Evolutionary conservation across 2,888 invertebrate genomes (phyloP), one percentile per base, ranked within the genome.

Genomic region (Xanthorhoe designata): DNA sequence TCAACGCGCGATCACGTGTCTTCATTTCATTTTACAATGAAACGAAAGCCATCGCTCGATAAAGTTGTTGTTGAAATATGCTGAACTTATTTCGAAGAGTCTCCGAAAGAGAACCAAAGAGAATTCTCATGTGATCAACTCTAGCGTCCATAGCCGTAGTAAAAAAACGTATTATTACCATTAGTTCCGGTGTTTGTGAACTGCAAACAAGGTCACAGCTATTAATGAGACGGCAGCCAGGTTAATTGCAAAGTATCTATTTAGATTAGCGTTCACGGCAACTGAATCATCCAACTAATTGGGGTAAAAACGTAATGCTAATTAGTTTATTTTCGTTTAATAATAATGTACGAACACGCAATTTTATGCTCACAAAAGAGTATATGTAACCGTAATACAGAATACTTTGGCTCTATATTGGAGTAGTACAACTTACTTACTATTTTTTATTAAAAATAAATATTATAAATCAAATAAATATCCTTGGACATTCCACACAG

Each of bases 221-320:
- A 51, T 51, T 32, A 62, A 51, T 29, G 51, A 56, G 52, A 18
- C n/a, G 35, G 35, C 18, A 52, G 18, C 17, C 9, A 47, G 56
- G 61, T 57, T 57, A 49, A 53, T 61, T 47, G 52, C 10, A 19
- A 18, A 18, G 2, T 50, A 19, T 56, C 24, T 50, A 62, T 53
- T 56, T 47, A 64, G 59, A 60, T 45, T 32, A 50, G 19, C 51
- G 10, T 18, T 17, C 42, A 42, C 29, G 49, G 54, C 29, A 61
- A 57, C 53, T 57, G 57, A 57, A 57, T 57, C 52, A 61, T 57
- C 57, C 51, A 45, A 45, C 35, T 65, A 65, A 64, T 56, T 65
- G 32, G 13, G 56, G 29, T 18, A 61, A 49, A 56, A 54, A 47
- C 19, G 15, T 45, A 47, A 47, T 17, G 5, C 7, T 47, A 15